Evolutionary conservation across 2,797 vertebrate genomes (phyloP).

Genomic region (Pangasius mekongensis): DNA sequence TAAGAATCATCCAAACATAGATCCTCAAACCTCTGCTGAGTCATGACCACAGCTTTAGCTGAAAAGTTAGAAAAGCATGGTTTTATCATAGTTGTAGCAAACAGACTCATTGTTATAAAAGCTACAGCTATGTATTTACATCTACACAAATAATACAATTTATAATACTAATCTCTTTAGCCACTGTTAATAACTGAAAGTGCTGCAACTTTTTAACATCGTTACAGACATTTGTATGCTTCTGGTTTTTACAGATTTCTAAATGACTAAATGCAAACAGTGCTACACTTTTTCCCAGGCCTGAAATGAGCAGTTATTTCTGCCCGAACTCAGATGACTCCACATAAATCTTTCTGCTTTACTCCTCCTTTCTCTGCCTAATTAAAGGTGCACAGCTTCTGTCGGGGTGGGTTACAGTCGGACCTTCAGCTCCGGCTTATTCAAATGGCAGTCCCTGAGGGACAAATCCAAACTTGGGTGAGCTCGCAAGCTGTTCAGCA

Average conservation of each 20-base stretch:
- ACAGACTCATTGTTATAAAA: neutral
- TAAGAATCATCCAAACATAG: neutral
- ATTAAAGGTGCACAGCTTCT: conserved; percentile 60
- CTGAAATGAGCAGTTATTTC: conserved; percentile 51
- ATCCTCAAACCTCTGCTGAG: neutral
- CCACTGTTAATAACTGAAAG: neutral
- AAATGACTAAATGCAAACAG: neutral
- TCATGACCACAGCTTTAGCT: neutral
- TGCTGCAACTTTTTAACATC: neutral
- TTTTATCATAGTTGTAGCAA: neutral
- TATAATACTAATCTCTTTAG: neutral
- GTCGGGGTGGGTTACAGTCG: conserved; percentile 51
- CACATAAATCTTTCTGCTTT: conserved; percentile 49
- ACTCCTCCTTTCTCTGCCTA: conserved; percentile 52
- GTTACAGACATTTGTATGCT: neutral
- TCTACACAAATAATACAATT: neutral
- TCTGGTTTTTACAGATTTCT: neutral
- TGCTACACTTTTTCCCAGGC: neutral
- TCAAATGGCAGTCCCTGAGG: conserved; percentile 67
- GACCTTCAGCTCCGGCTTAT: conserved; percentile 61
- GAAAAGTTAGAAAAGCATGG: neutral
- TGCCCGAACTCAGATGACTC: conserved; percentile 34
- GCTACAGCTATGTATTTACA: neutral
- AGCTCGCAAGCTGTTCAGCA: conserved; percentile 73
- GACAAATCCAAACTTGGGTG: conserved; percentile 68